Evolutionary conservation across 2,888 invertebrate species (phyloP).

Genomic region (Shargacucullia verbasci): DNA sequence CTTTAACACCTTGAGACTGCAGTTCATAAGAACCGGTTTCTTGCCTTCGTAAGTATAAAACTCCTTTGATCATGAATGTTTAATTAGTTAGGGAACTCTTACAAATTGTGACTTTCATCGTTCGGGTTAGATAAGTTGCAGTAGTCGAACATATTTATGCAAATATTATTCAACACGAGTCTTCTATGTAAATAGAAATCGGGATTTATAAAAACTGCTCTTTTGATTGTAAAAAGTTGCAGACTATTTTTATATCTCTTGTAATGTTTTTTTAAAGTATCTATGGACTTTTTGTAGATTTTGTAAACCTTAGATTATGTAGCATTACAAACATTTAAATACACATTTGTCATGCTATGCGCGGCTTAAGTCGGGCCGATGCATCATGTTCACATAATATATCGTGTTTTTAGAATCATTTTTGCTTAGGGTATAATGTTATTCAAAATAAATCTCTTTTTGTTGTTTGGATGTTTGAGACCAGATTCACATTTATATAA

Average conservation of each 20-base stretch:
- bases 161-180: slow-evolving; percentile 68
- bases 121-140: slow-evolving; percentile 57
- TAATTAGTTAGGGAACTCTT: slow-evolving; percentile 54
- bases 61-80: slow-evolving; percentile 51
- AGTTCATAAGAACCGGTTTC: slow-evolving; percentile 38
- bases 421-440: too few species aligned
- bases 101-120: slow-evolving; percentile 49
- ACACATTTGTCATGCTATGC: slow-evolving; percentile 3
- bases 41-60: slow-evolving; percentile 35
- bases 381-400: background rate
- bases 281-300: background rate
- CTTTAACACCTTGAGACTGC: slow-evolving; percentile 36
- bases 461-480: too few species aligned
- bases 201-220: background rate
- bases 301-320: background rate
- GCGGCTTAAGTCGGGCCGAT: slow-evolving; percentile 10
- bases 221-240: background rate
- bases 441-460: too few species aligned
- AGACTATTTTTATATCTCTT: background rate
- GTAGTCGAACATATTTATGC: slow-evolving; percentile 59
- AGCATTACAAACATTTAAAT: background rate
- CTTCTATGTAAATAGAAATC: slow-evolving; percentile 53
- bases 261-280: background rate
- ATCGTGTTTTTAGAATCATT: too few species aligned
- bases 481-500: too few species aligned